Percentiles rank a stretch among this genome's conserved stretches.
These are phyloP conservation scores for Diplodus sargus DNA, from an alignment of 2,797 vertebrate genomes.

Conservation along the genomic window DNA sequence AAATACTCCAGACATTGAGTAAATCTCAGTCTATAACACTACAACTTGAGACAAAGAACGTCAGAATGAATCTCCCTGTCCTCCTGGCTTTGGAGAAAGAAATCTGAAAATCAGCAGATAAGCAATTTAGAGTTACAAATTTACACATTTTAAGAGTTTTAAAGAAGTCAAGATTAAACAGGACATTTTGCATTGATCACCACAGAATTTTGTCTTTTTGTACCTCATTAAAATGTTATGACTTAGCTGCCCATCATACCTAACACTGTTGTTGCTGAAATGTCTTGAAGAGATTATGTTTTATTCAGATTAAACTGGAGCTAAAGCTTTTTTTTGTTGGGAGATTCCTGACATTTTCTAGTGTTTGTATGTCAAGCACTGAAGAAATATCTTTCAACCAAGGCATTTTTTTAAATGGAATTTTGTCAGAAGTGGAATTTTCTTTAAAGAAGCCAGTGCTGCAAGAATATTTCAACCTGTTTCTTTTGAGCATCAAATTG, in stretches of 20 bases:
- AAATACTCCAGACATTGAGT: conserved; percentile 1
- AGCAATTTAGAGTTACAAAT: conserved; percentile 41
- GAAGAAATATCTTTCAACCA: no score
- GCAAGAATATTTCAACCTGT: no score
- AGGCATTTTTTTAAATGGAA: no score
- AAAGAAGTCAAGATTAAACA: conserved; percentile 42
- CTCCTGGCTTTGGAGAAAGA: background rate
- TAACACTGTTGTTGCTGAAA: conserved; percentile 17
- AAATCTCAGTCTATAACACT: background rate
- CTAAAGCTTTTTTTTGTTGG: background rate
- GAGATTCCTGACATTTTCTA: background rate
- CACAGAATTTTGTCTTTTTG: conserved; percentile 27
- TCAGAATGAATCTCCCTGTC: background rate
- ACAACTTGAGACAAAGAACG: background rate
- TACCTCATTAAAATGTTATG: conserved; percentile 43
- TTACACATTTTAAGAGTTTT: conserved; percentile 15
- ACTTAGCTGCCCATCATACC: conserved; percentile 22
- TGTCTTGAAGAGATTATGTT: background rate
- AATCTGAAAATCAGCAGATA: conserved; percentile 25
- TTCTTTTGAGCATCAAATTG: background rate
- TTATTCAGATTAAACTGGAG: background rate
- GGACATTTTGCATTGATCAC: conserved; percentile 49
- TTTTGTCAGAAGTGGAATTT: background rate
- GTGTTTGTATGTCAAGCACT: background rate
- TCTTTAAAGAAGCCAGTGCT: background rate